Percentiles rank a stretch among this genome's conserved stretches.
These are phyloP conservation scores for Coranthus polyacanthus DNA, from an alignment of 2,797 vertebrate genomes.

Conservation along the genomic window DNA sequence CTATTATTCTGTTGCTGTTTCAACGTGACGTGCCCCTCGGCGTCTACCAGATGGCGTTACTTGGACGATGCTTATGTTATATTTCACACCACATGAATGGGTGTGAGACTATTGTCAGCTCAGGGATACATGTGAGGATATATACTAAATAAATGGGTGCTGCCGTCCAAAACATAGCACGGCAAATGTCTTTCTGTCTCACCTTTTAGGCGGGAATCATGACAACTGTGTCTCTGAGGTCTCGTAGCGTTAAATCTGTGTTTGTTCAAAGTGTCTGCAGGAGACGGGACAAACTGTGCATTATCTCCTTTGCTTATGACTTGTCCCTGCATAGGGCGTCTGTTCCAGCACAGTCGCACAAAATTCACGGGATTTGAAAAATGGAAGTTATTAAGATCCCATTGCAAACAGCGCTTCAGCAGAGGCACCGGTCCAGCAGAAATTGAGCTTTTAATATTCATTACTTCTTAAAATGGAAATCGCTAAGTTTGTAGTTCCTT, in stretches of 20 bases:
- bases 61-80: not conserved
- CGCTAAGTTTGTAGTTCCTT: not conserved
- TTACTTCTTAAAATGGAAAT: not conserved
- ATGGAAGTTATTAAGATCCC: not conserved
- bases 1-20: slow-evolving; percentile 3
- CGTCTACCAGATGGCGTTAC: slow-evolving; percentile 8
- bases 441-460: slow-evolving; percentile 13
- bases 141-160: not conserved
- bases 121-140: not conserved
- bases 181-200: no score
- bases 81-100: not conserved
- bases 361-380: not conserved
- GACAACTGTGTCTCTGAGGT: no score
- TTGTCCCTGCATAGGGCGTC: no score
- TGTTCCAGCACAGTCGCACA: no score
- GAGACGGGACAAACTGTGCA: no score
- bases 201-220: no score
- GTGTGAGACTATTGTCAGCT: not conserved
- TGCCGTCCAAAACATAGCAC: not conserved
- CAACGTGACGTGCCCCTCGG: not conserved
- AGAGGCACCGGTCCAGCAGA: no score
- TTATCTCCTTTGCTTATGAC: no score
- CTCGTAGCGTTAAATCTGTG: no score
- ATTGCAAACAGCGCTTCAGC: not conserved
- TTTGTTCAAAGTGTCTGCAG: no score